Conservation (phyloP, 2,888 invertebrate species). For the Spilarctia lutea region DNA sequence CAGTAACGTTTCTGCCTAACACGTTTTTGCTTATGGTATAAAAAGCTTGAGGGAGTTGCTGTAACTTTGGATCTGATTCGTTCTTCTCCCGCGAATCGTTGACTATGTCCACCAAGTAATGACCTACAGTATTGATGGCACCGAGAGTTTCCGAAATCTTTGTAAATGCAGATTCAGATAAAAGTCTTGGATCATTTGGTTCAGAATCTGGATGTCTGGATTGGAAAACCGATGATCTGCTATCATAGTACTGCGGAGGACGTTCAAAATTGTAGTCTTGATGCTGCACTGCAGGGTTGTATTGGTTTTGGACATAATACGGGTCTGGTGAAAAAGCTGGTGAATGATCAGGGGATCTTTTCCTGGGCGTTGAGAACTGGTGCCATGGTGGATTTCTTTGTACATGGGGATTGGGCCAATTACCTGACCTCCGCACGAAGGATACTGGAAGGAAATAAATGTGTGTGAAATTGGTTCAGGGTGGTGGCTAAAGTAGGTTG, state of each 20-base stretch:
- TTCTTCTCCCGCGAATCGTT: slow-evolving; percentile 78
- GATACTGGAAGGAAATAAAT: slow-evolving; percentile 64
- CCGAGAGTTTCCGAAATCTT: slow-evolving; percentile 90
- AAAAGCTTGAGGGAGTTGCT: slow-evolving; percentile 89
- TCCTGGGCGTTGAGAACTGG: slow-evolving; percentile 76
- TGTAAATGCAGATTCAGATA: slow-evolving; percentile 88
- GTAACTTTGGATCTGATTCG: slow-evolving; percentile 75
- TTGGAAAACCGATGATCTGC: slow-evolving; percentile 56
- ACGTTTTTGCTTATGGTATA: slow-evolving; percentile 94
- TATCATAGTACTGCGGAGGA: slow-evolving; percentile 61
- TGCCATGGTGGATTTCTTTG: slow-evolving; percentile 77
- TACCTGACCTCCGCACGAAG: slow-evolving; percentile 67
- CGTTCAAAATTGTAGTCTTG: slow-evolving; percentile 20
- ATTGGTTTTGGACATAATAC: slow-evolving; percentile 40
- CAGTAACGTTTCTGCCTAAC: slow-evolving; percentile 91
- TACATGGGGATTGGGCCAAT: slow-evolving; percentile 63
- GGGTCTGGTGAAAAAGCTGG: slow-evolving; percentile 20
- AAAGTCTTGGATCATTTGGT: slow-evolving; percentile 81
- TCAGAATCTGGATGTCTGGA: slow-evolving; percentile 58
- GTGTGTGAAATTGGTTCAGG: slow-evolving; percentile 28
- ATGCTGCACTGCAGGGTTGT: slow-evolving; percentile 27
- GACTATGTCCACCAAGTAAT: slow-evolving; percentile 94
- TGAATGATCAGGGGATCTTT: slow-evolving; percentile 72
- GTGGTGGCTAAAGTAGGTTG: slow-evolving; percentile 6
- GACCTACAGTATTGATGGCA: slow-evolving; percentile 94